Evolutionary conservation across 2,113 vertebrate genomes (phyloP).

Genomic region (Acanthisitta chloris): DNA sequence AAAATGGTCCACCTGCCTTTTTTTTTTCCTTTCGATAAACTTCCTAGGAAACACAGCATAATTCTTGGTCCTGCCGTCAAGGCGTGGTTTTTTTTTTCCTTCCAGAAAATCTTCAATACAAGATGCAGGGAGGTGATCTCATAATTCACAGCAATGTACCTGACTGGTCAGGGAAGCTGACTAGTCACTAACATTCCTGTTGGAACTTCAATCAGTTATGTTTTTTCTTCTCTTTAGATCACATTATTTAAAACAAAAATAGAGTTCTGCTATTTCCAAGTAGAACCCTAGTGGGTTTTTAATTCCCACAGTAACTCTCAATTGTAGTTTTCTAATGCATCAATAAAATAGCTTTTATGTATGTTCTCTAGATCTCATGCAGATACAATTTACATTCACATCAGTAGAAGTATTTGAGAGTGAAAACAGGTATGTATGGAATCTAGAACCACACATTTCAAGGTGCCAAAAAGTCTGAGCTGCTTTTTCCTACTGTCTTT

Average conservation of each 20-base stretch:
- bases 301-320: not conserved
- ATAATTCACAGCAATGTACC: not conserved
- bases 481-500: not conserved
- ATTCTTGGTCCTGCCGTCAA: not conserved
- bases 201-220: not conserved
- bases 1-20: not conserved
- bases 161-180: not conserved
- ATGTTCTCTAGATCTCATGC: not conserved
- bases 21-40: not conserved
- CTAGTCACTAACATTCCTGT: not conserved
- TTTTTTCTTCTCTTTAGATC: not conserved
- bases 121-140: not conserved
- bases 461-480: not conserved
- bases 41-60: not conserved
- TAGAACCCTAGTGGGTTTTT: fast-evolving
- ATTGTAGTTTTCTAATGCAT: not conserved
- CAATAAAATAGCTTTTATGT: not conserved
- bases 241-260: not conserved
- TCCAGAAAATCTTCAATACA: not conserved
- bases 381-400: not conserved
- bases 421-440: not conserved
- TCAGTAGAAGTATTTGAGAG: not conserved
- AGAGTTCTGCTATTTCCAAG: not conserved
- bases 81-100: not conserved
- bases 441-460: not conserved